These are phyloP conservation scores for Diuraphis noxia DNA, from an alignment of 1,140 invertebrate genomes.

Conservation along the genomic window DNA sequence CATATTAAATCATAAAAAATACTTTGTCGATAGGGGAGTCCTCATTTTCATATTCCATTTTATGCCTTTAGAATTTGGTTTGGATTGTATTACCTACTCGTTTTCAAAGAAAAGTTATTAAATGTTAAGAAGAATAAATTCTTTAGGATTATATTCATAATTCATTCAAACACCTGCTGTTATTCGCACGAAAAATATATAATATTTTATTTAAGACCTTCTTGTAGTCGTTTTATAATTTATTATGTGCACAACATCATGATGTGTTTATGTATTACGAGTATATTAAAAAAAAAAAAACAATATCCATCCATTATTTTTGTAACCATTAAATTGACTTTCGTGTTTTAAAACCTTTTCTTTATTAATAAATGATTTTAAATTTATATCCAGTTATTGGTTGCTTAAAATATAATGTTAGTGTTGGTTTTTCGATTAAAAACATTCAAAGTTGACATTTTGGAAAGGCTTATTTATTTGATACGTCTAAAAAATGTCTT, in stretches of 20 bases:
- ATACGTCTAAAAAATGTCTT: not conserved
- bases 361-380: not conserved
- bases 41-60: not conserved
- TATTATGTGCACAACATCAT: constrained; percentile 1
- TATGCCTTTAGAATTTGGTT: not conserved
- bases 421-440: too few species aligned
- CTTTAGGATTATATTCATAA: constrained; percentile 38
- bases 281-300: not conserved
- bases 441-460: not conserved
- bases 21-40: not conserved
- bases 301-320: not conserved
- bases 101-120: constrained; percentile 32
- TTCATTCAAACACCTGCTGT: constrained; percentile 37
- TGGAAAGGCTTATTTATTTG: not conserved
- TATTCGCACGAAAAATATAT: constrained; percentile 32
- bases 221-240: constrained; percentile 32
- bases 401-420: not conserved
- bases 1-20: not conserved
- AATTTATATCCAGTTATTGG: not conserved
- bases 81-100: not conserved
- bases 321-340: constrained; percentile 4
- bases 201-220: constrained; percentile 38
- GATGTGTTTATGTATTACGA: not conserved
- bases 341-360: not conserved
- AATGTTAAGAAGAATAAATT: constrained; percentile 5